These are phyloP conservation scores for Caenorhabditis elegans DNA, from an alignment of 1,140 invertebrate species.

Conservation along the genomic window WBcel235 BX284604.4:7499501-7500000, in stretches of 20 bases:
- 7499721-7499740: conserved; percentile 51
- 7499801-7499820: conserved; percentile 63
- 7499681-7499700: conserved; percentile 48
- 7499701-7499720: conserved; percentile 56
- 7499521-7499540: too few relatives aligned
- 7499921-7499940: conserved; percentile 45
- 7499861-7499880: conserved; percentile 31
- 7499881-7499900: conserved; percentile 37
- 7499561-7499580: too few relatives aligned
- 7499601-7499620: too few relatives aligned
- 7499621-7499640: neutral
- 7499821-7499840: conserved; percentile 56
- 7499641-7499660: neutral
- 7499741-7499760: conserved; percentile 57
- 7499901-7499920: conserved; percentile 41
- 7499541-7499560: too few relatives aligned
- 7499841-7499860: conserved; percentile 11
- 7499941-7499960: conserved; percentile 63
- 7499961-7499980: conserved; percentile 57
- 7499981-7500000: conserved; percentile 61
- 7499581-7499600: neutral
- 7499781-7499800: neutral
- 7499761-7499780: neutral
- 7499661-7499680: conserved; percentile 56
- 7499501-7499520: too few relatives aligned